phyloP scores from a whole-genome alignment of 2,797 vertebrate genomes.

The Coreius guichenoti region DNA sequence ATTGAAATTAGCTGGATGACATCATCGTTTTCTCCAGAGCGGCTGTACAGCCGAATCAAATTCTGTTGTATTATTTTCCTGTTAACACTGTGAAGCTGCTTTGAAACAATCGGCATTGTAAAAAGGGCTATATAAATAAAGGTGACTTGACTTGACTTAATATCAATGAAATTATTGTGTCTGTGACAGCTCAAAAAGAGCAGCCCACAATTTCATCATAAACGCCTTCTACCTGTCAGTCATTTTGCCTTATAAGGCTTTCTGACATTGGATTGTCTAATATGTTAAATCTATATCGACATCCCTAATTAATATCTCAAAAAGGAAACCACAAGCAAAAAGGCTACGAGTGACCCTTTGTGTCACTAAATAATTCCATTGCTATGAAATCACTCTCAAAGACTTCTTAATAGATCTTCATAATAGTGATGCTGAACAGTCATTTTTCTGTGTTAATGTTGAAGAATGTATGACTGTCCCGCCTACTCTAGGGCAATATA shows the following conservation, averaged over 20 bases:
- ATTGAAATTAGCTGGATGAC: too few relatives aligned
- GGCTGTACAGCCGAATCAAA: too few relatives aligned
- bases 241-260: background rate
- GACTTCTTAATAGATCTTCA: background rate
- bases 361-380: background rate
- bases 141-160: too few relatives aligned
- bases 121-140: too few relatives aligned
- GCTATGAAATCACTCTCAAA: background rate
- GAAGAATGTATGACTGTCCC: background rate
- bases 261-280: background rate
- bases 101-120: too few relatives aligned
- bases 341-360: background rate
- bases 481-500: background rate
- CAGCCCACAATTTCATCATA: background rate
- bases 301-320: background rate
- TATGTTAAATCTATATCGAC: background rate
- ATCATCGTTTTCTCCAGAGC: too few relatives aligned
- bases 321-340: background rate
- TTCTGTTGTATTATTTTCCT: too few relatives aligned
- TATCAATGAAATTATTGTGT: background rate
- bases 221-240: background rate
- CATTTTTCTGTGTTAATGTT: constrained; percentile 13
- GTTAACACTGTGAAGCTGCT: too few relatives aligned
- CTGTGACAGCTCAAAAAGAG: background rate
- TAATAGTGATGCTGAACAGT: background rate